Evolutionary conservation across 2,113 vertebrate species (phyloP).

Genomic region (Pomatorhinus ruficollis): DNA sequence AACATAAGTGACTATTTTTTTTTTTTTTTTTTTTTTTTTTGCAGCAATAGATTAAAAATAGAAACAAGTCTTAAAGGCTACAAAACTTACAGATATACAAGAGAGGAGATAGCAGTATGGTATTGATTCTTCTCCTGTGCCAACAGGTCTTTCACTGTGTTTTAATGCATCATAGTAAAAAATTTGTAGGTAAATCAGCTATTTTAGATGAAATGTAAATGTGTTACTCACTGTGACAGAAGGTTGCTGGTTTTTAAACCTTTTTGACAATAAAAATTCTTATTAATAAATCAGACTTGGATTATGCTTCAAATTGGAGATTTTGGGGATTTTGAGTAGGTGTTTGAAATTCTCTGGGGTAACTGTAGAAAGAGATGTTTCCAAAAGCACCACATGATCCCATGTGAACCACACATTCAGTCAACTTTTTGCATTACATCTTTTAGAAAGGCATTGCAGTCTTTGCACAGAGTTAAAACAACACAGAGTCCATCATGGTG

Average conservation of each 20-base stretch:
- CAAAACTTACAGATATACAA: neutral
- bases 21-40: constrained; percentile 24
- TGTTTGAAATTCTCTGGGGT: neutral
- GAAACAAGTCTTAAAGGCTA: neutral
- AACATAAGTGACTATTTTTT: neutral
- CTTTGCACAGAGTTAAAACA: neutral
- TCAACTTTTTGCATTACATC: neutral
- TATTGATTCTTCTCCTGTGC: neutral
- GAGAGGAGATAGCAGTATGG: neutral
- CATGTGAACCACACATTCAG: neutral
- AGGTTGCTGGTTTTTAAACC: rapidly evolving
- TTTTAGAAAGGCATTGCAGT: neutral
- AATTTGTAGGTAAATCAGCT: neutral
- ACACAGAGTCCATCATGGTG: rapidly evolving
- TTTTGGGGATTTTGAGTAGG: neutral
- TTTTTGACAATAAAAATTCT: neutral
- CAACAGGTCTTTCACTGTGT: neutral
- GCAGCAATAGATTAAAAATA: neutral
- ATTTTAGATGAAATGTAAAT: neutral
- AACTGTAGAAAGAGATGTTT: rapidly evolving
- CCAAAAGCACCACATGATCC: neutral
- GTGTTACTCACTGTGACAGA: neutral
- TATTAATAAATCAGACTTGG: neutral
- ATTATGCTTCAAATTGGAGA: too few relatives aligned
- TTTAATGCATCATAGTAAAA: neutral